Conservation (phyloP, 2,888 invertebrate genomes). For the Chalcis sispes region DNA sequence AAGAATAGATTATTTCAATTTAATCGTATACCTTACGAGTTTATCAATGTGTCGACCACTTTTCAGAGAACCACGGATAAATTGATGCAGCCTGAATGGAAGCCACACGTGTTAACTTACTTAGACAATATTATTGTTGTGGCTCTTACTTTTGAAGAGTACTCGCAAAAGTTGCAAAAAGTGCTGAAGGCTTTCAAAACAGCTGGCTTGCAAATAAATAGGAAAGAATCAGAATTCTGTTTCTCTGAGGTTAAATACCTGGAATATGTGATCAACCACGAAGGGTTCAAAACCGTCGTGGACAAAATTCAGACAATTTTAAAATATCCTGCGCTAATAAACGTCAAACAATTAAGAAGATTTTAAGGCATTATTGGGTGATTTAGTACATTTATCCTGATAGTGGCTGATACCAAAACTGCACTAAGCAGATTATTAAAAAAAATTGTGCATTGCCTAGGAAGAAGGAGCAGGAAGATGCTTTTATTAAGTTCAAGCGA, state of each 20-base stretch:
- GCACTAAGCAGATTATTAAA: constrained; percentile 46
- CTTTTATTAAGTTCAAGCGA: constrained; percentile 39
- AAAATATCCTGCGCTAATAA: constrained; percentile 48
- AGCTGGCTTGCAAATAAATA: constrained; percentile 50
- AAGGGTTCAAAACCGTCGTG: not conserved
- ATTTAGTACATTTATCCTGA: constrained; percentile 62
- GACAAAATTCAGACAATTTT: not conserved
- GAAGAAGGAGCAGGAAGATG: constrained; percentile 15
- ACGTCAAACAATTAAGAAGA: constrained; percentile 58
- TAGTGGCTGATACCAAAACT: not conserved
- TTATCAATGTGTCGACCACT: constrained; percentile 56
- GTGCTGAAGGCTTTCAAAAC: not conserved
- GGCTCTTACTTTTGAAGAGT: constrained; percentile 47
- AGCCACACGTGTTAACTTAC: constrained; percentile 51
- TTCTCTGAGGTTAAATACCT: constrained; percentile 59
- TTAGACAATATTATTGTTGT: constrained; percentile 56
- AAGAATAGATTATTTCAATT: constrained; percentile 60
- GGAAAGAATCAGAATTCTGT: constrained; percentile 58
- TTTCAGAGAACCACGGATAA: constrained; percentile 56
- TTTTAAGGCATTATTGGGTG: constrained; percentile 65
- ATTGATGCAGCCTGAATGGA: constrained; percentile 56
- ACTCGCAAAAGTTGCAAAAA: constrained; percentile 31
- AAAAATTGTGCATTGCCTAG: constrained; percentile 48
- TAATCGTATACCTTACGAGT: constrained; percentile 33
- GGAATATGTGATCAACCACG: constrained; percentile 56